Percentiles rank a stretch among this genome's conserved stretches.
Conservation (phyloP, 2,113 vertebrate species). For the Suncus etruscus region DNA sequence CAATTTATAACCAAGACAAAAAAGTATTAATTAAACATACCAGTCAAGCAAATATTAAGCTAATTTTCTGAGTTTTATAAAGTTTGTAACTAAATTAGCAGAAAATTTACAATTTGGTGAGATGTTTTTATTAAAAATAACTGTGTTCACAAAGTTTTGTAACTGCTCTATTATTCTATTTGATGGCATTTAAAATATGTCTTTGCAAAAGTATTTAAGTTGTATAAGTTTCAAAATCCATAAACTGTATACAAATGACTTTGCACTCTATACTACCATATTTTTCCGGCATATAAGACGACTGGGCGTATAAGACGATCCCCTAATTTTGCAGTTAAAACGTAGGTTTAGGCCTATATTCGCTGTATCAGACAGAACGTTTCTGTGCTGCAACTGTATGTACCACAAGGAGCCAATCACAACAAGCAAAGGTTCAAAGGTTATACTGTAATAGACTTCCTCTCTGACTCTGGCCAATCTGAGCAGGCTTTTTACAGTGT, state of each 20-base stretch:
- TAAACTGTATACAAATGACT: not conserved
- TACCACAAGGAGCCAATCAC: no score
- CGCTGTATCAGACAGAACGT: no score
- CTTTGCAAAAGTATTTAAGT: not conserved
- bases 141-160: not conserved
- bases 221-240: not conserved
- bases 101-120: not conserved
- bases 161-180: not conserved
- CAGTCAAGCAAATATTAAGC: not conserved
- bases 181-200: not conserved
- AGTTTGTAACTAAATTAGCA: not conserved
- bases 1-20: not conserved
- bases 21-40: not conserved
- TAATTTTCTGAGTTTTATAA: constrained; percentile 7
- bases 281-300: no score
- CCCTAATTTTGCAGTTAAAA: no score
- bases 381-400: no score
- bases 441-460: no score
- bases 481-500: no score
- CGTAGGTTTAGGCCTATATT: no score
- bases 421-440: no score
- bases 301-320: no score
- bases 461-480: no score
- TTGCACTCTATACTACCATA: not conserved
- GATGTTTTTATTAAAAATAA: not conserved